Base-by-base conservation (phyloP, 1,140 invertebrate species). In the Pygmarrhopalites habei region DNA sequence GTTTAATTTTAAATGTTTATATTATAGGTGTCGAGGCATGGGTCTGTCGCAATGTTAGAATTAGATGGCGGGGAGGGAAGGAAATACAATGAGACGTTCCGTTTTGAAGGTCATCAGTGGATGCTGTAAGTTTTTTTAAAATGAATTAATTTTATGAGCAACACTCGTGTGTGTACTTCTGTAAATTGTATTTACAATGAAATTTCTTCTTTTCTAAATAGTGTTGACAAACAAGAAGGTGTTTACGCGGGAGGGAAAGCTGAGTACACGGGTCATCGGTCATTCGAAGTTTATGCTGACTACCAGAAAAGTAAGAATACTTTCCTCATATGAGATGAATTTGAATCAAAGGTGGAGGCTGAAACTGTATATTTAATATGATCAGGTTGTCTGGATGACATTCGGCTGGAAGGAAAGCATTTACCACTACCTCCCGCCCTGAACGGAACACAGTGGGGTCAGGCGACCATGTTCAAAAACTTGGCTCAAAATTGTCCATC, bases 161-260 rank as follows among this genome's bases (percentile, higher is more conserved):
- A n/a, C n/a, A n/a, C n/a, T n/a, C n/a, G n/a, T n/a, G n/a, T n/a
- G n/a, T n/a, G n/a, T n/a, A n/a, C n/a, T n/a, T n/a, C n/a, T n/a
- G n/a, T n/a, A n/a, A n/a, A n/a, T n/a, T n/a, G n/a, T n/a, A n/a
- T n/a, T n/a, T n/a, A n/a, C n/a, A n/a, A n/a, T n/a, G n/a, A n/a
- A n/a, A n/a, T n/a, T n/a, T n/a, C n/a, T n/a, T n/a, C n/a, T n/a
- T n/a, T n/a, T n/a, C n/a, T n/a, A n/a, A n/a, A n/a, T n/a, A n/a
- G n/a, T 52, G 91, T 95, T 26, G 92, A 95, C 72, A 95, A 94
- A 72, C 90, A 95, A 73, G 90, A 94, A 76, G 92, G 91, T 10
- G 90, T 96, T 28, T 94, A 93, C 73, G 92, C 91, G 1, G 92
- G 92, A 58, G 92, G 92, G 7, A 95, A 95, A 77, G 92, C 92